Percentiles rank a stretch among this genome's conserved stretches.
These are phyloP conservation scores for Felis chaus DNA, from an alignment of 2,113 vertebrate genomes.

Conservation along the genomic window DNA sequence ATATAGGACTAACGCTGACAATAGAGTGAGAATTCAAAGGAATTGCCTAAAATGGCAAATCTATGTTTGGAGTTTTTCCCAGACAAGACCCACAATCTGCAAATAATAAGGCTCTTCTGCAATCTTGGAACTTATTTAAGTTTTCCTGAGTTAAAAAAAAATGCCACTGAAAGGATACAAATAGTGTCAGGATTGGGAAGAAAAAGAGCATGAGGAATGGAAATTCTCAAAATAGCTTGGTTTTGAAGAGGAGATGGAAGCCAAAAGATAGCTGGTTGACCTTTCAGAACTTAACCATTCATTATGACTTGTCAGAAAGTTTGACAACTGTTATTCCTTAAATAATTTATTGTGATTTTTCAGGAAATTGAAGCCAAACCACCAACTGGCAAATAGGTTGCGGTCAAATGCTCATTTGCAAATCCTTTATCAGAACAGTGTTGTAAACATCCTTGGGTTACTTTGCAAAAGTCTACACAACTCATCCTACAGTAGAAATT, in stretches of 20 bases:
- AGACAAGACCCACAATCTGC: constrained; percentile 66
- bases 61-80: constrained; percentile 77
- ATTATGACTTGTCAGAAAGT: constrained; percentile 60
- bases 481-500: not conserved
- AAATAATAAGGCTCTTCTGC: constrained; percentile 71
- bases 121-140: constrained; percentile 76
- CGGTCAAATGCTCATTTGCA: constrained; percentile 21
- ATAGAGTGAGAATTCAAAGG: constrained; percentile 71
- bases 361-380: constrained; percentile 54
- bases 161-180: constrained; percentile 54
- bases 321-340: constrained; percentile 56
- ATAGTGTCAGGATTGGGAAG: constrained; percentile 69
- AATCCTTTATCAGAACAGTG: not conserved
- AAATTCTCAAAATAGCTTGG: constrained; percentile 73
- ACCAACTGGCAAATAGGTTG: not conserved
- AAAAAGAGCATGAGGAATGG: constrained; percentile 56
- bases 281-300: constrained; percentile 29
- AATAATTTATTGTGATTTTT: constrained; percentile 62
- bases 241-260: constrained; percentile 52
- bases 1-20: constrained; percentile 56
- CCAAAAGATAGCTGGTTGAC: constrained; percentile 45
- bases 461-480: not conserved
- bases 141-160: constrained; percentile 71
- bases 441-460: not conserved
- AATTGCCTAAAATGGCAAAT: constrained; percentile 77